These are phyloP conservation scores for Punctoribates punctum DNA, from an alignment of 2,888 invertebrate genomes.

Conservation along the genomic window DNA sequence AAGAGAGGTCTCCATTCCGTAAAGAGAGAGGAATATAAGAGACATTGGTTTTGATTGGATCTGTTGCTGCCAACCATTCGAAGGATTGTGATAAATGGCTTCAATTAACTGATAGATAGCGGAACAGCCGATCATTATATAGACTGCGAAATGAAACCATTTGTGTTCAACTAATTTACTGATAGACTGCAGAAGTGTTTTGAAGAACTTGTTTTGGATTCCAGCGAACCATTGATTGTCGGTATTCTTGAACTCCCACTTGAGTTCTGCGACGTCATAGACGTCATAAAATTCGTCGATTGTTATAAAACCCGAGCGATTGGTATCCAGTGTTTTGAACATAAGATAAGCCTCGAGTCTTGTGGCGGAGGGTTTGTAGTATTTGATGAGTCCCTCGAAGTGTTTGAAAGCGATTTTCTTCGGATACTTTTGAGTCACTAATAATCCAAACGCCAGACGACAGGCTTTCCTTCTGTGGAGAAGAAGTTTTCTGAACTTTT, in stretches of 20 bases:
- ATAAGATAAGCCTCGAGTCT: conserved; percentile 67
- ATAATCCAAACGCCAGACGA: conserved; percentile 71
- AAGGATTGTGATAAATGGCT: neutral
- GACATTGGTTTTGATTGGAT: conserved; percentile 42
- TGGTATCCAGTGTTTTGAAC: conserved; percentile 72
- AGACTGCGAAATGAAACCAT: conserved; percentile 59
- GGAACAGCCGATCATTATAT: conserved; percentile 64
- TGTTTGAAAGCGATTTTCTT: conserved; percentile 64
- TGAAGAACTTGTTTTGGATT: conserved; percentile 47
- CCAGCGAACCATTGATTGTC: conserved; percentile 59
- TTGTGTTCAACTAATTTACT: conserved; percentile 63
- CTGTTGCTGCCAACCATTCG: neutral
- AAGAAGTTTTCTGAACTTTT: conserved; percentile 75
- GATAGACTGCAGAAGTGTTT: conserved; percentile 50
- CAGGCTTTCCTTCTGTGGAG: conserved; percentile 77
- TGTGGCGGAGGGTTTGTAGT: conserved; percentile 61
- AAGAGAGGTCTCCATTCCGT: conserved; percentile 67
- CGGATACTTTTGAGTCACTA: conserved; percentile 72
- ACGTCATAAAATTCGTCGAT: conserved; percentile 69
- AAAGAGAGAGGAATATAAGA: conserved; percentile 60
- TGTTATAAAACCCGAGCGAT: conserved; percentile 64
- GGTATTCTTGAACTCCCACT: conserved; percentile 63
- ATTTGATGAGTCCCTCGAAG: conserved; percentile 66
- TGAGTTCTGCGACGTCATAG: conserved; percentile 68
- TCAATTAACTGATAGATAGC: conserved; percentile 39